phyloP scores from a whole-genome alignment of 92 coral and sea anemone genomes.

The Hydrozoanthus gracilis region DNA sequence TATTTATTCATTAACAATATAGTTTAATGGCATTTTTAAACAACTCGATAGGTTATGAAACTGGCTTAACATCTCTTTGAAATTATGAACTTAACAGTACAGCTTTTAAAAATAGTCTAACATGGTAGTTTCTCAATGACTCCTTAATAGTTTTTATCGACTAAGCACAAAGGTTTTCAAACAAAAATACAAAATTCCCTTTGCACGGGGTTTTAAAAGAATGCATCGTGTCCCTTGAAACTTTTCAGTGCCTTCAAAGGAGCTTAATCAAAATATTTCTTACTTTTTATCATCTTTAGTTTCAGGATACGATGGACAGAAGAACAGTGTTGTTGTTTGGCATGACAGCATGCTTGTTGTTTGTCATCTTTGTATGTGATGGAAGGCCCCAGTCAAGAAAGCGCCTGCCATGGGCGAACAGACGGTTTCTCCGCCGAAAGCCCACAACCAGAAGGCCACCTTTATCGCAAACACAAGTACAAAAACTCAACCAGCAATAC shows the following conservation, averaged over 20 bases:
- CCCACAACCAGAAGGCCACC: slow-evolving; percentile 8
- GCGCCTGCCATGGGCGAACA: slow-evolving; percentile 25
- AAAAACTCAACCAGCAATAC: neutral
- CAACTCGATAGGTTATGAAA: too few relatives aligned
- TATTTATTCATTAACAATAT: too few relatives aligned
- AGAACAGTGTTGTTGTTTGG: neutral
- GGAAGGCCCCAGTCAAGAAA: slow-evolving; percentile 18
- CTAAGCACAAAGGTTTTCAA: too few relatives aligned
- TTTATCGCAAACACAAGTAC: neutral
- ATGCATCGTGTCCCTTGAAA: too few relatives aligned
- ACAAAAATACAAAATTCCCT: too few relatives aligned
- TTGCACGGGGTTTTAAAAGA: too few relatives aligned
- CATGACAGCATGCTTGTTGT: neutral
- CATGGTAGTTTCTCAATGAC: too few relatives aligned
- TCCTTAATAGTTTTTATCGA: too few relatives aligned
- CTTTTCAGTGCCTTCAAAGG: neutral
- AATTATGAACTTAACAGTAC: too few relatives aligned
- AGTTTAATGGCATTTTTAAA: too few relatives aligned
- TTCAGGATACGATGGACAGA: neutral
- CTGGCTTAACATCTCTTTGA: too few relatives aligned
- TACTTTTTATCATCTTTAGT: neutral
- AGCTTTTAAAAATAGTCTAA: too few relatives aligned
- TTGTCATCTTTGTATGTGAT: slow-evolving; percentile 9
- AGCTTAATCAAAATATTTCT: neutral
- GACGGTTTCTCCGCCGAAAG: slow-evolving; percentile 18